Base-by-base conservation (phyloP, 2,113 vertebrate genomes). In the Donacobius atricapilla region DNA sequence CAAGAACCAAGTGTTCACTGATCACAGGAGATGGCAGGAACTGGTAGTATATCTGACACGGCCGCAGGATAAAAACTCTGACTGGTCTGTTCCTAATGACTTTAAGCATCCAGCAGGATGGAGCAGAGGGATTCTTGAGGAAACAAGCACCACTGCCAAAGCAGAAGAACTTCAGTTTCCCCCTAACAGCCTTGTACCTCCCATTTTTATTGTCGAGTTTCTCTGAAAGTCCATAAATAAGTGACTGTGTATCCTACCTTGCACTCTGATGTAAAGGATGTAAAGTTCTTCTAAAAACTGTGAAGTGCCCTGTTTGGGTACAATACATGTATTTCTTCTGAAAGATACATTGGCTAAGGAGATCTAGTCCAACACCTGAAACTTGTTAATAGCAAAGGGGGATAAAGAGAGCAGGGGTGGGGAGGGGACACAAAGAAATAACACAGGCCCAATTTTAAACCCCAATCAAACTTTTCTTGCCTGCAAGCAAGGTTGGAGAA, bases 231-330 rank as follows among this genome's bases (percentile, higher is more conserved):
- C 19, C n/a, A 90, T 72, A 95, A 81, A 54, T 83, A 97, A 77
- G 25, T 60, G 6, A 84, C 44, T 54, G 19, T 77, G 21, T 92
- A 93, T 63, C 66, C 64, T 58, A 85, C 88, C 10, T 64, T 50
- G 33, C 80, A 90, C n/a, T 94, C 93, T 57, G 81, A 96, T 3
- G 17, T 42, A 28, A 53, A 68, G 24, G n/a, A 91, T 15, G 17
- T 37, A 4, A 94, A 96, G 83, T 85, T 57, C 80, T 96, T 97
- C 80, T 93, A 94, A 64, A 93, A 97, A 28, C 76, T 28, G 11
- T 94, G 57, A 97, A 28, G 31, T 37, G 15, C 42, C 14, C 37
- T 63, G 20, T 20, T 76, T 61, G 25, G 45, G 19, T 72, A 53
- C 48, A 23, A 31, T 56, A 48, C 27, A 35, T 68, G n/a, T 90